Evolutionary conservation across 2,888 invertebrate genomes (phyloP).

Genomic region (Amiota minor): DNA sequence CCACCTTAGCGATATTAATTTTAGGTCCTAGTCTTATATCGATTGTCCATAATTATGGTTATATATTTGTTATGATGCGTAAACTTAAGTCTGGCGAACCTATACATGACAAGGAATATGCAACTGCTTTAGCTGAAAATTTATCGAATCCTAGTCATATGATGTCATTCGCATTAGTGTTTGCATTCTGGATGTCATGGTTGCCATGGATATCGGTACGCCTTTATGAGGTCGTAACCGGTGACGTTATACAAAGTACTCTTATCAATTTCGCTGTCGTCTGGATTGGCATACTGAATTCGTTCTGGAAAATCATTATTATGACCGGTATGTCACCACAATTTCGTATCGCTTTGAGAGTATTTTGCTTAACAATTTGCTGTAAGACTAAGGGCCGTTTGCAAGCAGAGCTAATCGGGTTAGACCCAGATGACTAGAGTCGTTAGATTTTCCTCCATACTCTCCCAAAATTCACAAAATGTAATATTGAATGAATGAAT

Average conservation of each 20-base stretch:
- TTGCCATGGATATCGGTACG: slow-evolving; percentile 89
- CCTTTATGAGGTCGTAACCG: slow-evolving; percentile 83
- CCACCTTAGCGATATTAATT: slow-evolving; percentile 91
- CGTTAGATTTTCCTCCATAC: slow-evolving; percentile 71
- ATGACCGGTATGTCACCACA: slow-evolving; percentile 92
- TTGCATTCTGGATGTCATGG: slow-evolving; percentile 95
- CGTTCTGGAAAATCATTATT: slow-evolving; percentile 95
- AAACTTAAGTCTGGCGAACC: slow-evolving; percentile 87
- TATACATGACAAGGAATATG: slow-evolving; percentile 94
- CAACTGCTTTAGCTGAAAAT: slow-evolving; percentile 91
- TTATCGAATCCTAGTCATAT: slow-evolving; percentile 94
- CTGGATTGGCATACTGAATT: slow-evolving; percentile 96
- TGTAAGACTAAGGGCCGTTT: slow-evolving; percentile 88
- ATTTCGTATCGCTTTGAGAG: slow-evolving; percentile 90
- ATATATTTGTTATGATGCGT: slow-evolving; percentile 94
- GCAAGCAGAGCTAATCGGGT: slow-evolving; percentile 88
- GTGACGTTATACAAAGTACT: slow-evolving; percentile 81
- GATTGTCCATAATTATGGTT: slow-evolving; percentile 93
- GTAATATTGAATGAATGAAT: slow-evolving; percentile 31
- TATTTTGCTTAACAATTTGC: slow-evolving; percentile 90
- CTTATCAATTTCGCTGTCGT: slow-evolving; percentile 93
- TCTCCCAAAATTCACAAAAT: slow-evolving; percentile 21
- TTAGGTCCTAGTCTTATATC: slow-evolving; percentile 97
- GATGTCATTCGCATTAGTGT: slow-evolving; percentile 94
- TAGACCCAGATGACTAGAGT: slow-evolving; percentile 88